phyloP scores from a whole-genome alignment of 2,113 vertebrate species.

The Grus americana region DNA sequence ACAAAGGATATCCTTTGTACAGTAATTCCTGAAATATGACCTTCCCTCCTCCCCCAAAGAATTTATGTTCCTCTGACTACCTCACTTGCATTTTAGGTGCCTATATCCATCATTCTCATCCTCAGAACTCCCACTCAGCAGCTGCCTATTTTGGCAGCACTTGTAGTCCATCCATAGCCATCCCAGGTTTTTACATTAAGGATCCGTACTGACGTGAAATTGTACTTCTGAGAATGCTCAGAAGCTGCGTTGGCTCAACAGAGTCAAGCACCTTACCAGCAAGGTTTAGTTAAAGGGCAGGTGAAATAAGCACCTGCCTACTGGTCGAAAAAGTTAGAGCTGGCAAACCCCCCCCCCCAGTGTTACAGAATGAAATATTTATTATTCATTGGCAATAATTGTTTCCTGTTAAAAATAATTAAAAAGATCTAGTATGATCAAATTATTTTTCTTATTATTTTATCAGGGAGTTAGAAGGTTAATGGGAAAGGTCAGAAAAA shows the following conservation, averaged over 20 bases:
- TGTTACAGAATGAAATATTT: background rate
- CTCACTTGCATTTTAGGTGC: conserved; percentile 34
- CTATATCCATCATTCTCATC: conserved; percentile 27
- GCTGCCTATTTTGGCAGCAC: conserved; percentile 55
- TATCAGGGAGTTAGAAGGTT: background rate
- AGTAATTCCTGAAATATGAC: conserved; percentile 32
- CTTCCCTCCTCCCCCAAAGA: background rate
- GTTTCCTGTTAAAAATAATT: background rate
- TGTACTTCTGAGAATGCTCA: conserved; percentile 16
- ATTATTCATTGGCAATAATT: background rate
- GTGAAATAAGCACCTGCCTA: conserved; percentile 51
- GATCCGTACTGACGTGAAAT: background rate
- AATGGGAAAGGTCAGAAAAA: background rate
- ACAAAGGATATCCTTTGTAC: conserved; percentile 3
- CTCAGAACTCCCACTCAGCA: conserved; percentile 61
- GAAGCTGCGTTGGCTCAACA: background rate
- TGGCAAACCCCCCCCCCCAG: background rate
- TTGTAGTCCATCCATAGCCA: background rate
- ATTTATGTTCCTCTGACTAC: background rate
- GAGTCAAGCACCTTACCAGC: conserved; percentile 1
- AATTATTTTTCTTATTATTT: background rate
- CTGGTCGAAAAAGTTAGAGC: background rate
- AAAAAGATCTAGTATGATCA: background rate
- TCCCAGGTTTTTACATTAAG: conserved; percentile 53
- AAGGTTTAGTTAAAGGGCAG: conserved; percentile 40